A percentile compares a stretch with the other conserved stretches of the same genome.
Evolutionary conservation across 2,113 vertebrate genomes (phyloP).

Genomic region (Sciurus niger): DNA sequence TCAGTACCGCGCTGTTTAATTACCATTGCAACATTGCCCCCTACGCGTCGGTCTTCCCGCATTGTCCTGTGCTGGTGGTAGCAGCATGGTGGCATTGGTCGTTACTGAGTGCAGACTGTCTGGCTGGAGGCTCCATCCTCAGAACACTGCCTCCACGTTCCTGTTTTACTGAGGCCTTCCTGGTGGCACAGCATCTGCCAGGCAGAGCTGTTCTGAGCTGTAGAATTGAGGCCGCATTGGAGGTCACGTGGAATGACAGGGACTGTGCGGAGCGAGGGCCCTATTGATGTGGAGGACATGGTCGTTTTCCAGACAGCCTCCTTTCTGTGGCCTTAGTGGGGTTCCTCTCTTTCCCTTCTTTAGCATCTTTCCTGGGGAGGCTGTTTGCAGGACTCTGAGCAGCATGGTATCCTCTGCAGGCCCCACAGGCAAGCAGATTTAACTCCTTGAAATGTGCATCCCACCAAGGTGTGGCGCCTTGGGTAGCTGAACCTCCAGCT

Average conservation of each 20-base stretch:
- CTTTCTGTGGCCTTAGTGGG: too few relatives aligned
- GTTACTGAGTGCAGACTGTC: rapidly evolving
- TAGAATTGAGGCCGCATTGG: not conserved
- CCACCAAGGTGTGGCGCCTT: not conserved
- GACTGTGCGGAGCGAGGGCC: not conserved
- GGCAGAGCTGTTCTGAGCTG: not conserved
- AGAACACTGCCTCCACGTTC: not conserved
- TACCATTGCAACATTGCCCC: not conserved
- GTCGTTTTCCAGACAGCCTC: not conserved
- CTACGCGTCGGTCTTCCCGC: too few relatives aligned
- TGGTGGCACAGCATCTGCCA: not conserved
- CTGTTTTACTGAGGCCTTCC: not conserved
- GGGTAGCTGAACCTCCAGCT: too few relatives aligned
- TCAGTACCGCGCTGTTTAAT: not conserved
- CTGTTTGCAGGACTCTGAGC: not conserved
- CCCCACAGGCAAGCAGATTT: not conserved
- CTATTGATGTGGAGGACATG: not conserved
- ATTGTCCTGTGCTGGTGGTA: too few relatives aligned
- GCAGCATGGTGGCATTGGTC: too few relatives aligned
- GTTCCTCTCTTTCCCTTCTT: not conserved
- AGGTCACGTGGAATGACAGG: not conserved
- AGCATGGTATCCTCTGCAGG: not conserved
- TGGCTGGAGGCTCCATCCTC: not conserved
- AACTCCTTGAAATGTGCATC: not conserved
- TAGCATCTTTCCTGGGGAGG: not conserved